These are phyloP conservation scores for Vireo altiloquus DNA, from an alignment of 2,113 vertebrate genomes.

Conservation along the genomic window DNA sequence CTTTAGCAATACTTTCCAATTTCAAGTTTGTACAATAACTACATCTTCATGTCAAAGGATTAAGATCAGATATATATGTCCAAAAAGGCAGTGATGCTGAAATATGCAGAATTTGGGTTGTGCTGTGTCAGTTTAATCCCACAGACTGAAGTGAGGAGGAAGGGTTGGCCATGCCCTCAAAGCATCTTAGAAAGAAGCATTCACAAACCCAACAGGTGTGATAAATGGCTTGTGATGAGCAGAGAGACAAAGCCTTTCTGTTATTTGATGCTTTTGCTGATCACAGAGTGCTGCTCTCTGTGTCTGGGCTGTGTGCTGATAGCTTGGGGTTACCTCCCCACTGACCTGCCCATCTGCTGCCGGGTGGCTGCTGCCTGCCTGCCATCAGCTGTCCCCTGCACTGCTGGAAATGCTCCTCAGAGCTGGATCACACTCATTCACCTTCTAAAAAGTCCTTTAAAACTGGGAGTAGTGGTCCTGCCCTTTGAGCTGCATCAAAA, in stretches of 20 bases:
- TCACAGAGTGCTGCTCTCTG: not conserved
- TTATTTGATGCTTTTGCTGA: not conserved
- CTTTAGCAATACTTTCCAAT: not conserved
- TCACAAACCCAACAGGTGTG: not conserved
- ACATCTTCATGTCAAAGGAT: not conserved
- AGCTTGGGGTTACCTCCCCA: not conserved
- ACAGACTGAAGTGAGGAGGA: not conserved
- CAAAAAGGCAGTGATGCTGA: not conserved
- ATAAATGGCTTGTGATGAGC: not conserved
- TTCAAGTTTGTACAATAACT: not conserved
- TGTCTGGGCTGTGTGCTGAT: not conserved
- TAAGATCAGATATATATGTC: not conserved
- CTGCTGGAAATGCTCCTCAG: not conserved
- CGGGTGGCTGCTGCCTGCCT: not conserved
- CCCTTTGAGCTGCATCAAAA: not conserved
- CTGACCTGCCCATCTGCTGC: slow-evolving; percentile 28
- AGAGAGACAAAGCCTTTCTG: not conserved
- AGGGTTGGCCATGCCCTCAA: not conserved
- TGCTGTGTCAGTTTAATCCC: not conserved
- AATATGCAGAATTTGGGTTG: not conserved
- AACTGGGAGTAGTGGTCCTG: not conserved
- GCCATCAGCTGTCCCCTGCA: not conserved
- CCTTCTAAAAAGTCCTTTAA: not conserved
- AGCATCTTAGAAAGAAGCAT: not conserved
- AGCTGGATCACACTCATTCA: not conserved